A percentile compares a stretch with the other conserved stretches of the same genome.
Conservation (phyloP, 2,888 invertebrate species). For the Drosophila peninsularis region DNA sequence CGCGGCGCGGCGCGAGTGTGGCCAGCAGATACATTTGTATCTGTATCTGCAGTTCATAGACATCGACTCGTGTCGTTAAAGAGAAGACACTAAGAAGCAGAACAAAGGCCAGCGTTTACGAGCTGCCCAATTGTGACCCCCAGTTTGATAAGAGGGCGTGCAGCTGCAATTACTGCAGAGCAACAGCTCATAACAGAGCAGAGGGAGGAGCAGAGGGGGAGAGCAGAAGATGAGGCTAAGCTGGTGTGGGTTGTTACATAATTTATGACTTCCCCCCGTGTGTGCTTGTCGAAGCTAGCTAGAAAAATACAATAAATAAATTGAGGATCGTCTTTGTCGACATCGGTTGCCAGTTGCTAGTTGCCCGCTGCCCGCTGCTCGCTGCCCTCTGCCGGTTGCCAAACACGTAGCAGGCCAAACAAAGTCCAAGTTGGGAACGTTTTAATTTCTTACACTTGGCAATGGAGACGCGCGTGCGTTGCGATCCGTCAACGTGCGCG, state of each 20-base stretch:
- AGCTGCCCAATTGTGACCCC: slow-evolving; percentile 50
- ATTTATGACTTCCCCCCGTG: slow-evolving; percentile 75
- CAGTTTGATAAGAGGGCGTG: slow-evolving; percentile 52
- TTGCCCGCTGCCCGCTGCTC: neutral
- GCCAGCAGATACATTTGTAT: slow-evolving; percentile 53
- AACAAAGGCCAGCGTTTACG: slow-evolving; percentile 41
- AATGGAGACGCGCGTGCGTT: slow-evolving; percentile 74
- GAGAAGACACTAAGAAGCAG: neutral
- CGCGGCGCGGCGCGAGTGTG: neutral
- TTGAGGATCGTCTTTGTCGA: slow-evolving; percentile 68
- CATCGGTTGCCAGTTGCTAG: slow-evolving; percentile 15
- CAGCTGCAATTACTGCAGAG: slow-evolving; percentile 57
- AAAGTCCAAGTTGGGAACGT: slow-evolving; percentile 79
- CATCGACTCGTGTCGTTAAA: slow-evolving; percentile 19
- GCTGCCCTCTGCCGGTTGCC: slow-evolving; percentile 61
- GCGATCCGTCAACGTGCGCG: slow-evolving; percentile 79
- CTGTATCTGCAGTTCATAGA: slow-evolving; percentile 47
- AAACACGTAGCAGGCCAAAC: slow-evolving; percentile 77
- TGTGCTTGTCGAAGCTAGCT: slow-evolving; percentile 45
- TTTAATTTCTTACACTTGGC: slow-evolving; percentile 80
- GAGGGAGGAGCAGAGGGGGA: neutral
- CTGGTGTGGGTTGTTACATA: slow-evolving; percentile 63
- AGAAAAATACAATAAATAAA: slow-evolving; percentile 79
- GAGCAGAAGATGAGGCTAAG: neutral
- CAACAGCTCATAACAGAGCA: slow-evolving; percentile 63